phyloP scores from a whole-genome alignment of 2,113 vertebrate species.

The Oncorhynchus nerka region DNA sequence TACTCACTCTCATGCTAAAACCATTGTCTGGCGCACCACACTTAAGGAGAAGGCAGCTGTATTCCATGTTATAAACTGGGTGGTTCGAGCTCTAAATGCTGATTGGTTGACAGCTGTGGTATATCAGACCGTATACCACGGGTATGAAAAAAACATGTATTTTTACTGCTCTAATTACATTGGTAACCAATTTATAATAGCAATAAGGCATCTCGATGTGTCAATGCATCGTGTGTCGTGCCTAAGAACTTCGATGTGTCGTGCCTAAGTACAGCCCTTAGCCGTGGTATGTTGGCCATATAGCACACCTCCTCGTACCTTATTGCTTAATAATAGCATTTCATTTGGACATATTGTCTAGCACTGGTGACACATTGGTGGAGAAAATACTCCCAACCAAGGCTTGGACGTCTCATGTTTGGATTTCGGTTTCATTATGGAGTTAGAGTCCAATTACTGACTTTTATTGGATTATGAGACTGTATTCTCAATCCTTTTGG shows the following conservation, averaged over 20 bases:
- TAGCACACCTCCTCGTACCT: too few relatives aligned
- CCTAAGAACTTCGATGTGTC: too few relatives aligned
- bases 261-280: too few relatives aligned
- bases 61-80: constrained; percentile 40
- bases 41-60: constrained; percentile 1
- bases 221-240: too few relatives aligned
- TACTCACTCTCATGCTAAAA: constrained; percentile 41
- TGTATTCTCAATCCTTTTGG: constrained; percentile 47
- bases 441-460: constrained; percentile 72
- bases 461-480: constrained; percentile 67
- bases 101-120: too few relatives aligned
- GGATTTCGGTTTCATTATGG: constrained; percentile 53
- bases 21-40: not conserved
- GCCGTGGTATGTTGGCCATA: too few relatives aligned
- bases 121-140: too few relatives aligned
- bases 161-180: too few relatives aligned
- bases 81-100: too few relatives aligned
- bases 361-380: constrained; percentile 46
- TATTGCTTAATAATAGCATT: constrained; percentile 30
- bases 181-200: too few relatives aligned
- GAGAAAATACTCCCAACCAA: constrained; percentile 30
- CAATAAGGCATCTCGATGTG: too few relatives aligned
- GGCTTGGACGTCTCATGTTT: not conserved
- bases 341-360: constrained; percentile 32
- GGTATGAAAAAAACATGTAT: too few relatives aligned